Conservation (phyloP, 2,888 invertebrate species). For the Drosophila anomalata region DNA sequence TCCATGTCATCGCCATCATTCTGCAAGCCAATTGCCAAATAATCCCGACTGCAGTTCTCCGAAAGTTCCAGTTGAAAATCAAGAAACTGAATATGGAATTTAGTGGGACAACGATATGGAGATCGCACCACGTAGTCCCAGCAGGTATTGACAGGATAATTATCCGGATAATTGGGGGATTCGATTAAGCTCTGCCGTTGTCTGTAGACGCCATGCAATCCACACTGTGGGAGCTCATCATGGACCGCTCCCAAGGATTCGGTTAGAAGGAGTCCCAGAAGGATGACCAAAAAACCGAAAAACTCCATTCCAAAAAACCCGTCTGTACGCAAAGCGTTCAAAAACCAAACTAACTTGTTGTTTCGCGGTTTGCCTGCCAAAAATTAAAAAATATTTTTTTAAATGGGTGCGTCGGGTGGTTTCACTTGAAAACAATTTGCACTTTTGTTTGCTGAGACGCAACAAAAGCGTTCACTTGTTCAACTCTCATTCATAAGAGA, state of each 20-base stretch:
- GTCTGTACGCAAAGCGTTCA: constrained; percentile 46
- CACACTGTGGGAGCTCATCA: constrained; percentile 78
- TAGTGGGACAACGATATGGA: constrained; percentile 84
- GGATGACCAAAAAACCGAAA: not conserved
- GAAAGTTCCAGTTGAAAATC: constrained; percentile 85
- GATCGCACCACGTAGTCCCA: constrained; percentile 85
- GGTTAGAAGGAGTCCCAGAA: constrained; percentile 14
- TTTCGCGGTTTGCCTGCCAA: constrained; percentile 47
- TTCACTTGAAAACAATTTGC: constrained; percentile 70
- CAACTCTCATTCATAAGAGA: constrained; percentile 55
- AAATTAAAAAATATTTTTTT: constrained; percentile 33
- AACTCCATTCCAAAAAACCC: constrained; percentile 17
- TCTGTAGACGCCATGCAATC: constrained; percentile 83
- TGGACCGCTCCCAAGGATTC: constrained; percentile 60
- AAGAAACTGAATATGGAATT: constrained; percentile 85
- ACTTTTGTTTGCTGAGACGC: constrained; percentile 65
- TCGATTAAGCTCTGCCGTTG: constrained; percentile 84
- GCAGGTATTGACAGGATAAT: constrained; percentile 84
- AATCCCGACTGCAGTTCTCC: constrained; percentile 85
- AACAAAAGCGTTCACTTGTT: constrained; percentile 72
- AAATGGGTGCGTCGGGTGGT: constrained; percentile 48
- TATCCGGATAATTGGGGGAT: constrained; percentile 85
- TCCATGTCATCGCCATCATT: constrained; percentile 80
- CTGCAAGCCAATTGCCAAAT: constrained; percentile 84
- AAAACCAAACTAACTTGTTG: constrained; percentile 65